These are phyloP conservation scores for Aspidoscelis tigris DNA, from an alignment of 2,113 vertebrate genomes.

Conservation along the genomic window DNA sequence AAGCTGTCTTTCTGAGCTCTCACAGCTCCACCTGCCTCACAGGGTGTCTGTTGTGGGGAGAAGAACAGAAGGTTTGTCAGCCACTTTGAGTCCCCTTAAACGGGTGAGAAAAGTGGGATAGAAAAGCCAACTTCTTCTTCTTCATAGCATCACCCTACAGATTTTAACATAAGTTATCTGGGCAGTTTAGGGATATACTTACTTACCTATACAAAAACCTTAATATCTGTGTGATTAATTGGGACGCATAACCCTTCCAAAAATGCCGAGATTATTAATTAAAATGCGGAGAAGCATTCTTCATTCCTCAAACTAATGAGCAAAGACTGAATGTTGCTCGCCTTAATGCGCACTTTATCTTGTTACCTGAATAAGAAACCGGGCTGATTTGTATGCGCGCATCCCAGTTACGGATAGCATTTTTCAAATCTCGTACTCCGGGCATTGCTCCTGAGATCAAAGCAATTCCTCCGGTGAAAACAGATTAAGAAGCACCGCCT, in stretches of 20 bases:
- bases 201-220: background rate
- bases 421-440: slow-evolving; percentile 37
- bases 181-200: no score
- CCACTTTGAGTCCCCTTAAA: no score
- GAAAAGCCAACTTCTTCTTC: no score
- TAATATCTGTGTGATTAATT: background rate
- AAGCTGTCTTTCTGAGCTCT: no score
- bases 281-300: background rate
- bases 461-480: slow-evolving; percentile 1
- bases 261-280: background rate
- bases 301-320: background rate
- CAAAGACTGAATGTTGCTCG: background rate
- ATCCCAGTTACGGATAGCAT: background rate
- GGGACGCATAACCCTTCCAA: background rate
- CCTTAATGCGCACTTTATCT: slow-evolving; percentile 1
- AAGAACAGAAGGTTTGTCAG: no score
- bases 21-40: no score
- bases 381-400: slow-evolving; percentile 16
- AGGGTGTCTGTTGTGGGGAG: no score
- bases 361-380: slow-evolving; percentile 23
- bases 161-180: no score
- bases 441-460: background rate
- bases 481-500: background rate
- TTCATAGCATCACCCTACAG: no score
- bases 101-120: no score